phyloP scores from a whole-genome alignment of 2,888 invertebrate species.

The Lobophora halterata region DNA sequence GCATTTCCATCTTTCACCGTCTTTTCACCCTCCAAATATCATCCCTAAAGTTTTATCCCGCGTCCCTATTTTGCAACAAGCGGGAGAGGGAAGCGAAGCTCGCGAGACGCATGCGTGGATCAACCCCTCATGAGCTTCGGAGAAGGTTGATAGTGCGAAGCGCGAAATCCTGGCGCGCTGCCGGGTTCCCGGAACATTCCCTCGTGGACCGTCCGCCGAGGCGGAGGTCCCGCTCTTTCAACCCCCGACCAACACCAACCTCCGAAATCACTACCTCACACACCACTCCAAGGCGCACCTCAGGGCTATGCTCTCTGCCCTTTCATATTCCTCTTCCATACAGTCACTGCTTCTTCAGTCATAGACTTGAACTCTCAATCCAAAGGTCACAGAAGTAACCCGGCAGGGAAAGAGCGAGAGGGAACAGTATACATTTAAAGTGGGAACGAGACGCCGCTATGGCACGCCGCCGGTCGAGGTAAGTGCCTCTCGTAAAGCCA shows the following conservation, averaged over 20 bases:
- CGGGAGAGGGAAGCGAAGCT: slow-evolving; percentile 49
- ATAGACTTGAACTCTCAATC: slow-evolving; percentile 34
- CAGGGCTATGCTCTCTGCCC: slow-evolving; percentile 37
- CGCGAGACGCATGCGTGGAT: slow-evolving; percentile 66
- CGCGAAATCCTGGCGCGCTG: slow-evolving; percentile 69
- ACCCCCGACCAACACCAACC: slow-evolving; percentile 49
- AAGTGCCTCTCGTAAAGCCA: slow-evolving; percentile 70
- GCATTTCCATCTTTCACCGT: slow-evolving; percentile 79
- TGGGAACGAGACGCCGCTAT: slow-evolving; percentile 76
- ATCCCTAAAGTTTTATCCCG: slow-evolving; percentile 65
- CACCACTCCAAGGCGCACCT: slow-evolving; percentile 39
- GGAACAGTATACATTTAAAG: slow-evolving; percentile 63
- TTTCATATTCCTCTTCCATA: slow-evolving; percentile 21
- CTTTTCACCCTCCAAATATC: slow-evolving; percentile 77
- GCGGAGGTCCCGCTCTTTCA: slow-evolving; percentile 79
- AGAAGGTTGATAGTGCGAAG: slow-evolving; percentile 66
- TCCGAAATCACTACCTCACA: slow-evolving; percentile 44
- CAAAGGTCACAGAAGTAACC: slow-evolving; percentile 38
- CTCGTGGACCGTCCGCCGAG: slow-evolving; percentile 73
- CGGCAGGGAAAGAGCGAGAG: slow-evolving; percentile 76
- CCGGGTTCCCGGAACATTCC: slow-evolving; percentile 70
- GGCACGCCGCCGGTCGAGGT: slow-evolving; percentile 70
- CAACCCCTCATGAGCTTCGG: slow-evolving; percentile 71
- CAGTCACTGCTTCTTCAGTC: slow-evolving; percentile 26
- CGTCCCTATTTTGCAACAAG: slow-evolving; percentile 45